A percentile compares a stretch with the other conserved stretches of the same genome.
These are phyloP conservation scores for Glaucopsyche alexis DNA, from an alignment of 2,888 invertebrate species.

Conservation along the genomic window DNA sequence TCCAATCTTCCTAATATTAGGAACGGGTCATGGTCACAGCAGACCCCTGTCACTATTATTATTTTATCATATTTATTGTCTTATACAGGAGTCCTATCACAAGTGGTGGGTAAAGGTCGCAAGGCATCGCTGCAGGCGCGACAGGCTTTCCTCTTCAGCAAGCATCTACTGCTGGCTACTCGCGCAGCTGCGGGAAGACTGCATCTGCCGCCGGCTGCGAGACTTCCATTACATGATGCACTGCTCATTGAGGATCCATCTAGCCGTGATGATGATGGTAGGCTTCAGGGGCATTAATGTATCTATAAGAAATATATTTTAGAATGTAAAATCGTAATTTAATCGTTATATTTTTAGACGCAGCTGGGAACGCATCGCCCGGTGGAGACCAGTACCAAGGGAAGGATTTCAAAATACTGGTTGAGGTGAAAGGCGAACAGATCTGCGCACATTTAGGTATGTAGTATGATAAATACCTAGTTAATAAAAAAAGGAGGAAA, in stretches of 20 bases:
- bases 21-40: too few relatives aligned
- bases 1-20: too few relatives aligned
- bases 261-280: slow-evolving; percentile 85
- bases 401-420: slow-evolving; percentile 74
- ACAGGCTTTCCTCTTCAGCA: slow-evolving; percentile 94
- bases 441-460: slow-evolving; percentile 85
- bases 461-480: slow-evolving; percentile 30
- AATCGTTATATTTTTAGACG: slow-evolving; percentile 52
- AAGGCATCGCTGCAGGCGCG: slow-evolving; percentile 74
- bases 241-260: slow-evolving; percentile 92
- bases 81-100: slow-evolving; percentile 84
- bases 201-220: slow-evolving; percentile 91
- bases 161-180: slow-evolving; percentile 92
- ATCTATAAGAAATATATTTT: background rate
- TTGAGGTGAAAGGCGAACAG: slow-evolving; percentile 81
- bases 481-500: background rate
- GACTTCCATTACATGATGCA: slow-evolving; percentile 90
- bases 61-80: background rate
- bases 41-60: too few relatives aligned
- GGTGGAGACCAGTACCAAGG: slow-evolving; percentile 71
- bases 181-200: slow-evolving; percentile 90
- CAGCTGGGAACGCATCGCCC: slow-evolving; percentile 72
- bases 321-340: too few relatives aligned
- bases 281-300: background rate
- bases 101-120: slow-evolving; percentile 82